Percentiles rank a stretch among this genome's conserved stretches.
phyloP scores from a whole-genome alignment of 2,888 invertebrate species.

The Cyclophora punctaria region DNA sequence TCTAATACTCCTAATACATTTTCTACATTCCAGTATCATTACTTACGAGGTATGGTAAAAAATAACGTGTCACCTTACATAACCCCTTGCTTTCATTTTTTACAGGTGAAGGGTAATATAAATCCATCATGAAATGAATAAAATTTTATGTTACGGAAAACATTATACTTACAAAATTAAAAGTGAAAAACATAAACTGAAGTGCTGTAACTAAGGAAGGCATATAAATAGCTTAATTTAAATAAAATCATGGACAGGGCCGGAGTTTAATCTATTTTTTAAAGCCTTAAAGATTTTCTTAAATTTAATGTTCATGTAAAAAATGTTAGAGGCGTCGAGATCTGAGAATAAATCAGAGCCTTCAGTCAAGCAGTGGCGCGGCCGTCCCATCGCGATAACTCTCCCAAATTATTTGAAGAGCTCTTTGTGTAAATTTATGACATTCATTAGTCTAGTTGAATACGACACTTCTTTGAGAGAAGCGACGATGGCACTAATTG shows the following conservation, averaged over 20 bases:
- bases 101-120: not conserved
- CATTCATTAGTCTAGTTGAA: conserved; percentile 62
- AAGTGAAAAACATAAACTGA: not conserved
- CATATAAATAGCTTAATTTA: not conserved
- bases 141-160: not conserved
- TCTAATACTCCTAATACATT: too few relatives aligned
- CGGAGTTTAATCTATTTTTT: not conserved
- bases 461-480: conserved; percentile 59
- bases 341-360: conserved; percentile 21
- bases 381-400: conserved; percentile 35
- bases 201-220: not conserved
- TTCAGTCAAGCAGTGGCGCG: conserved; percentile 13
- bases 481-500: conserved; percentile 58
- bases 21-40: too few relatives aligned
- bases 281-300: not conserved
- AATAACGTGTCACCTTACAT: conserved; percentile 3
- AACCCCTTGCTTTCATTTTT: not conserved
- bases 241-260: not conserved
- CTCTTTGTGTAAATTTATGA: conserved; percentile 53
- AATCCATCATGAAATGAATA: not conserved
- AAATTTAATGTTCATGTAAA: conserved; percentile 5
- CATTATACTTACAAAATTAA: not conserved
- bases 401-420: conserved; percentile 49
- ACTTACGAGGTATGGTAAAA: not conserved
- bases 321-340: conserved; percentile 11